These are phyloP conservation scores for Nycteola revayana DNA, from an alignment of 2,888 invertebrate species.

Conservation along the genomic window DNA sequence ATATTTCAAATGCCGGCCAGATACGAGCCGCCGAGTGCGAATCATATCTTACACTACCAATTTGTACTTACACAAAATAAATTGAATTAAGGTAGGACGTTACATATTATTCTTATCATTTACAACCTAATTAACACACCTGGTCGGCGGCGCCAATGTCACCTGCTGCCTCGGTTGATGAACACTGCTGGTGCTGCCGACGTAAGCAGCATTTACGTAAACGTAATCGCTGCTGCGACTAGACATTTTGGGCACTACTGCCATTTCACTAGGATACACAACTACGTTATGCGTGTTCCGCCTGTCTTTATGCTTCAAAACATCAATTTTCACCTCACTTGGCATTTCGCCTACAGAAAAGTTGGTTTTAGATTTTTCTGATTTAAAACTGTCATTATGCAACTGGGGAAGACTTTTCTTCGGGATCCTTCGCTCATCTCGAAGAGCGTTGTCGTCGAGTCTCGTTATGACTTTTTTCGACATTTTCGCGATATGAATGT, in stretches of 20 bases:
- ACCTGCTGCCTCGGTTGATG: constrained; percentile 26
- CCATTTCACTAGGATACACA: constrained; percentile 18
- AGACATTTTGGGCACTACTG: constrained; percentile 9
- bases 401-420: too few species aligned
- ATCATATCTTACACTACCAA: too few species aligned
- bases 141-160: constrained; percentile 47
- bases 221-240: constrained; percentile 46
- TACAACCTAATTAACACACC: constrained; percentile 29
- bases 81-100: too few species aligned
- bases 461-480: constrained; percentile 7
- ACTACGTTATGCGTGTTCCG: constrained; percentile 10
- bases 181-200: constrained; percentile 54
- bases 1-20: too few species aligned
- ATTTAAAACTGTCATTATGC: too few species aligned
- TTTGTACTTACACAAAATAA: too few species aligned
- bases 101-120: too few species aligned
- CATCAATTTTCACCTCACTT: constrained; percentile 13
- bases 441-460: background rate
- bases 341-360: background rate
- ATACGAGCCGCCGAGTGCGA: too few species aligned
- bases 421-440: background rate
- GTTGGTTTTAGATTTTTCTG: too few species aligned
- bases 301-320: constrained; percentile 4
- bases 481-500: constrained; percentile 18
- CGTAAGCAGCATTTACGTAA: constrained; percentile 61